Percentiles rank a stretch among this genome's conserved stretches.
Conservation (phyloP, 1,140 invertebrate species). For the Epicauta chinensis region DNA sequence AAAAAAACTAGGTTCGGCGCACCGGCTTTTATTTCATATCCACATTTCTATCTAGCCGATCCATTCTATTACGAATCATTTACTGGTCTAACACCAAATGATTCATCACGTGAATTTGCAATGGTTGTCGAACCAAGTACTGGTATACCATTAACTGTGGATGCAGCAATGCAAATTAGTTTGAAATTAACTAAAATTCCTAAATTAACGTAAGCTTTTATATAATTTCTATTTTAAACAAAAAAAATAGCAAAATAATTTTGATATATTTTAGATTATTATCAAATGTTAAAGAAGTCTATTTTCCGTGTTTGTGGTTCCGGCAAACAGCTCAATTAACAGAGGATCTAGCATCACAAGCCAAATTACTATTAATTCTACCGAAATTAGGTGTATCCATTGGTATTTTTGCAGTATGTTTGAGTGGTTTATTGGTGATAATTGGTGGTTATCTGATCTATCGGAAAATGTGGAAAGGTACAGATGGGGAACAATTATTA, state of each 20-base stretch:
- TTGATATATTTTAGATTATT: constrained; percentile 52
- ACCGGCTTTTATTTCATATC: constrained; percentile 75
- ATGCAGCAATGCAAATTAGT: constrained; percentile 68
- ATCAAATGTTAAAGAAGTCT: constrained; percentile 48
- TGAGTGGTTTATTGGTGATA: constrained; percentile 46
- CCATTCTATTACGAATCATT: constrained; percentile 56
- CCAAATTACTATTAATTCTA: constrained; percentile 49
- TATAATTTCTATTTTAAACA: constrained; percentile 2
- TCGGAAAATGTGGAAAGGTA: constrained; percentile 41
- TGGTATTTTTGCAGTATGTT: constrained; percentile 45
- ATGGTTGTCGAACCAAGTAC: constrained; percentile 65
- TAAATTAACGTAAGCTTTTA: constrained; percentile 48
- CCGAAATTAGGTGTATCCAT: constrained; percentile 47
- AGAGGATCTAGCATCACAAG: constrained; percentile 49
- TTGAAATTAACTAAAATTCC: constrained; percentile 54
- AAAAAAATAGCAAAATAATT: constrained; percentile 3
- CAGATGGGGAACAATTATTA: constrained; percentile 30
- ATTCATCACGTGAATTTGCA: constrained; percentile 60
- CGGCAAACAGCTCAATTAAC: constrained; percentile 56
- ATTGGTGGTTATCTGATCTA: constrained; percentile 44
- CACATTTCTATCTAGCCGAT: constrained; percentile 82
- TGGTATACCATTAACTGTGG: constrained; percentile 61
- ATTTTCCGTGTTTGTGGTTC: constrained; percentile 72
- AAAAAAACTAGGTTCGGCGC: constrained; percentile 57
- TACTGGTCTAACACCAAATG: constrained; percentile 62